Evolutionary conservation across 1,140 invertebrate genomes (phyloP).

Genomic region (Drosophila leontia): DNA sequence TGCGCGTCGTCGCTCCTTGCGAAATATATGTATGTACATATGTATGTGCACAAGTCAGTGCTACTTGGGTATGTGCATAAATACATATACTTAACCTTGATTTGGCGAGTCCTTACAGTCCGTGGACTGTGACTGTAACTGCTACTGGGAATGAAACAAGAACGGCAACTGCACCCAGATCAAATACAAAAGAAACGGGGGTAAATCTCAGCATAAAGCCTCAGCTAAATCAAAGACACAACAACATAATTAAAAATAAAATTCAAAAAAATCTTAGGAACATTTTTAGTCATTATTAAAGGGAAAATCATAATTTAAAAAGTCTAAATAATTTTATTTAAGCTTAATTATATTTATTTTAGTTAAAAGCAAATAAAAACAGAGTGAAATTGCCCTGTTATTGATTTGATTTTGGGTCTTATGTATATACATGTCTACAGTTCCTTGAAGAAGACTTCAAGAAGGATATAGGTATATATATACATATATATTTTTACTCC

Average conservation of each 20-base stretch:
- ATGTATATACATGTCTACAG: background rate
- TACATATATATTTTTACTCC: conserved; percentile 6
- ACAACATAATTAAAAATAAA: background rate
- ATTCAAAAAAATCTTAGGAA: background rate
- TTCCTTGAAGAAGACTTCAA: conserved; percentile 3
- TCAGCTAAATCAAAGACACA: background rate
- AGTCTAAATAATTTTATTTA: no score
- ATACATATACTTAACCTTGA: conserved; percentile 78
- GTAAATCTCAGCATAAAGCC: background rate
- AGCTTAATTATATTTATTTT: background rate
- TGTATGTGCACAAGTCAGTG: conserved; percentile 14
- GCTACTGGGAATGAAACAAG: conserved; percentile 4
- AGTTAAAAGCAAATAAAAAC: background rate
- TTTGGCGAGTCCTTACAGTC: conserved; percentile 60
- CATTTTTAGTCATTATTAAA: background rate
- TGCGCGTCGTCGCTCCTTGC: conserved; percentile 4
- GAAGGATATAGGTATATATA: background rate
- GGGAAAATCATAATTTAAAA: no score
- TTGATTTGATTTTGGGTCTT: conserved; percentile 6
- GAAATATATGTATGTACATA: conserved; percentile 1
- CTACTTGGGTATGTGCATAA: conserved; percentile 60
- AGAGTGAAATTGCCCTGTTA: background rate
- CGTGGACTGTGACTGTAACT: conserved; percentile 21
- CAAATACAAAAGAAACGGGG: background rate
- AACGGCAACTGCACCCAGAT: conserved; percentile 2